A percentile compares a stretch with the other conserved stretches of the same genome.
These are phyloP conservation scores for Oreochromis aureus DNA, from an alignment of 2,113 vertebrate species.

Conservation along the genomic window DNA sequence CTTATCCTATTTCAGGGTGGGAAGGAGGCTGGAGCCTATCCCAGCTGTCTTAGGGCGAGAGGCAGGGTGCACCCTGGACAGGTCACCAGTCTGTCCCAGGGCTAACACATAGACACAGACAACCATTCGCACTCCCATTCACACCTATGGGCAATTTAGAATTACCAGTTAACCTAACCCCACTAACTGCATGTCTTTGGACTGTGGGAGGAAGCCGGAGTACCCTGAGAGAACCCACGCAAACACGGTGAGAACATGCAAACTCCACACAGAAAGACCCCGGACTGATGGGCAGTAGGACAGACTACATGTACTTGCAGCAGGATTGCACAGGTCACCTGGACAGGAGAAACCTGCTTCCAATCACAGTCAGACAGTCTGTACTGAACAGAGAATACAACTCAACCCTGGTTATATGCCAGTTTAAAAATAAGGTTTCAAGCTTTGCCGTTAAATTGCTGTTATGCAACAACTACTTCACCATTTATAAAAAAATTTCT, in stretches of 20 bases:
- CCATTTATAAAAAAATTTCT: background rate
- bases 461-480: background rate
- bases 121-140: too few species aligned
- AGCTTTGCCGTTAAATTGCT: background rate
- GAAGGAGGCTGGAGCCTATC: background rate
- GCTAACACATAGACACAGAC: too few species aligned
- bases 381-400: background rate
- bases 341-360: background rate
- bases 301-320: background rate
- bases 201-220: too few species aligned
- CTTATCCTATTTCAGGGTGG: background rate
- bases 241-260: too few species aligned
- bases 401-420: background rate
- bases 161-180: too few species aligned
- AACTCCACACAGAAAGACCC: too few species aligned
- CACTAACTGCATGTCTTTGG: too few species aligned
- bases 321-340: background rate
- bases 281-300: background rate
- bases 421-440: background rate
- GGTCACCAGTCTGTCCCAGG: too few species aligned
- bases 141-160: too few species aligned
- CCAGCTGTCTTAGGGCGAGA: background rate
- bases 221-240: too few species aligned
- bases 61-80: too few species aligned
- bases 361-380: background rate